phyloP scores from a whole-genome alignment of 2,113 vertebrate genomes.

The Uria lomvia region DNA sequence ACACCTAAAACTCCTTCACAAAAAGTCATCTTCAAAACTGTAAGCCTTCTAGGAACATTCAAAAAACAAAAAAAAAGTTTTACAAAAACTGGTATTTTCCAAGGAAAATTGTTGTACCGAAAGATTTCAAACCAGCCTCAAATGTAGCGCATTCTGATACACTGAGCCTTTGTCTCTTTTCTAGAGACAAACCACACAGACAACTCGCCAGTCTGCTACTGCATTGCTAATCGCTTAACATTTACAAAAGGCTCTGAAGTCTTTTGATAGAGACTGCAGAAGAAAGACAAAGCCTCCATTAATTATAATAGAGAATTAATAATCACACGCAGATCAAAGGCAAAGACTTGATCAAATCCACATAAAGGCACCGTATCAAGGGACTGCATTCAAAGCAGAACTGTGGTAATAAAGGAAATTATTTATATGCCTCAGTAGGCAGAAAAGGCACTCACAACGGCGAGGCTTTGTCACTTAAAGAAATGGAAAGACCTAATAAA shows the following conservation, averaged over 20 bases:
- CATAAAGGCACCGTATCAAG: neutral
- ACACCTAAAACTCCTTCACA: neutral
- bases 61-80: neutral
- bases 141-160: neutral
- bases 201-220: neutral
- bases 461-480: neutral
- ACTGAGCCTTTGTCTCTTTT: neutral
- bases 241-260: neutral
- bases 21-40: neutral
- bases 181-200: neutral
- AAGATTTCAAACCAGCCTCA: neutral
- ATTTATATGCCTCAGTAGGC: neutral
- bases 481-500: neutral
- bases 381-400: neutral
- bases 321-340: conserved; percentile 3
- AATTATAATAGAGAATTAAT: neutral
- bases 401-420: neutral
- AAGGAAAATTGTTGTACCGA: neutral
- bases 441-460: neutral
- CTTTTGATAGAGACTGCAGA: neutral
- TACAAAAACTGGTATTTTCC: neutral
- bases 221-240: neutral
- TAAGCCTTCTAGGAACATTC: neutral
- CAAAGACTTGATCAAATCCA: neutral
- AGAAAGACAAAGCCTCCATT: neutral